Evolutionary conservation across 1,140 invertebrate species (phyloP), one percentile per base, ranked within the genome.

Genomic region (Lucilia sericata): DNA sequence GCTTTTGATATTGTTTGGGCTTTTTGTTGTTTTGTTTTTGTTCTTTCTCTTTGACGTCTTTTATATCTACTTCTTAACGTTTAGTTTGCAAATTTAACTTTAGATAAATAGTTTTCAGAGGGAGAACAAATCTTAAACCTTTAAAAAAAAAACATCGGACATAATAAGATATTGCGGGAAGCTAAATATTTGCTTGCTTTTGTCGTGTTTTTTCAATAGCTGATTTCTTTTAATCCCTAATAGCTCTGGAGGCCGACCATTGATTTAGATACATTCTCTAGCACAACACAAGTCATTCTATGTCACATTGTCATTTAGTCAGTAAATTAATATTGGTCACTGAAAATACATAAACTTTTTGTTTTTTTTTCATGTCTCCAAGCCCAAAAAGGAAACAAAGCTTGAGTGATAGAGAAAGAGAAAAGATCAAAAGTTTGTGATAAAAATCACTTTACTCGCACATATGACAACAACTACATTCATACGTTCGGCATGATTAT

Each of bases 401-500:
- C 0, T 42, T 76, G 42, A 42, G 42, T 42, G 42, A 42, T 42
- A 42, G 42, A 42, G 42, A 42, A 30, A 30, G 42, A 34, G 34
- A 42, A 80, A 49, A 80, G 76, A 80, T 80, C 19, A 49, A 51
- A 80, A 80, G n/a, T 42, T 21, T 51, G 42, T 49, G 76, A 80
- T 80, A 80, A 80, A 49, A 80, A 80, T 80, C 76, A 80, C 76
- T 80, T 80, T 80, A 80, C 42, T 25, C 47, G 76, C 76, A 42
- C 42, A 80, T 30, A 80, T 51, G 42, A 80, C 76, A 80, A 51
- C 47, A 80, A 49, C n/a, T 3, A 70, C 65, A 70, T 3, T 10
- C 0, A 70, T n/a, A 55, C 4, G 51, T 55, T 13, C 51, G 55
- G 55, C 14, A n/a, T 60, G 65, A 70, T 70, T 60, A 80, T 49